These are phyloP conservation scores for Meteorus colon DNA, from an alignment of 2,888 invertebrate genomes.

Conservation along the genomic window DNA sequence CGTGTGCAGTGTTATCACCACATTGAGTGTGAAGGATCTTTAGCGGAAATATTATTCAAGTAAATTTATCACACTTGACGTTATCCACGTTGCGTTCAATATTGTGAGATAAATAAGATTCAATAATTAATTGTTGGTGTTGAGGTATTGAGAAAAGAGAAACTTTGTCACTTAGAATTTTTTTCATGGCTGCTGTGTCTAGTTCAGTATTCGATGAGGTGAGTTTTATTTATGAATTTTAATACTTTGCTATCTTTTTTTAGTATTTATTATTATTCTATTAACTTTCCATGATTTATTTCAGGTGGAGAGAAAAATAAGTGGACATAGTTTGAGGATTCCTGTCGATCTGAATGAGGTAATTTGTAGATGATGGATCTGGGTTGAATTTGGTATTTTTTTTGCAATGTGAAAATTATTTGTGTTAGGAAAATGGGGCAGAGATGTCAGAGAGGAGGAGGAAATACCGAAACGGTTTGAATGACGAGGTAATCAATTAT, in stretches of 20 bases:
- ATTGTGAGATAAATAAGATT: neutral
- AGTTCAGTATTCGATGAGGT: conserved; percentile 10
- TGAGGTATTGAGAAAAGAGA: no score
- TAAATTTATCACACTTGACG: neutral
- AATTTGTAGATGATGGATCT: neutral
- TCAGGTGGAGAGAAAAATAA: conserved; percentile 51
- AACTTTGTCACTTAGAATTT: no score
- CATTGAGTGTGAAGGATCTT: neutral
- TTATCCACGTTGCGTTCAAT: neutral
- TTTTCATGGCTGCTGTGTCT: conserved; percentile 5
- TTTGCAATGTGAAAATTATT: neutral
- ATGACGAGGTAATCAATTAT: conserved; percentile 14
- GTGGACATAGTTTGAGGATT: conserved; percentile 48
- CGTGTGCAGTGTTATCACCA: neutral
- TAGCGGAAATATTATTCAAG: neutral
- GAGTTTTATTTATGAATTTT: neutral
- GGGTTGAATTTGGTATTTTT: neutral
- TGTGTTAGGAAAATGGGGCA: neutral
- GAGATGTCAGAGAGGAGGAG: conserved; percentile 5
- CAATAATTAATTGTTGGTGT: no score
- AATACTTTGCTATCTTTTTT: neutral
- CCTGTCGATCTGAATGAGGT: conserved; percentile 51
- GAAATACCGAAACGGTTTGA: conserved; percentile 7
- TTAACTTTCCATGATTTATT: neutral
- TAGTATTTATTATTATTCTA: conserved; percentile 6